Conservation (phyloP, 2,888 invertebrate genomes). For the Chloroclystis v-ata region DNA sequence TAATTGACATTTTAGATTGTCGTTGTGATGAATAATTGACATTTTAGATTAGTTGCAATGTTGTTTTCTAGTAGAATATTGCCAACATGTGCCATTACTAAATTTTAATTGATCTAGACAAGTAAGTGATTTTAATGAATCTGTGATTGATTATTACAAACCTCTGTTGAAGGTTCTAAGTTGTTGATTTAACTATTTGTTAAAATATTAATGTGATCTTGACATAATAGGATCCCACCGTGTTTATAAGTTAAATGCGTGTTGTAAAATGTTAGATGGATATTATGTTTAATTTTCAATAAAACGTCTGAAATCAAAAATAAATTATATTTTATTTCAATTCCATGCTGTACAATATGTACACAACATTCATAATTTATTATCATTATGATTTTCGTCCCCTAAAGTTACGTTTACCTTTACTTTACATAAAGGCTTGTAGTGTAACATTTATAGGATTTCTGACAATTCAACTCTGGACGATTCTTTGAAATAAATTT, state of each 20-base stretch:
- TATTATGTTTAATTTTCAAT: conserved; percentile 35
- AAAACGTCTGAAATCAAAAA: conserved; percentile 60
- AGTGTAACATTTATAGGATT: no score
- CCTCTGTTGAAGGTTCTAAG: conserved; percentile 7
- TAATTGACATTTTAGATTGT: conserved; percentile 19
- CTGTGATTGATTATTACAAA: conserved; percentile 20
- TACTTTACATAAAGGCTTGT: no score
- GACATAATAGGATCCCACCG: no score
- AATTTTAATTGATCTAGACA: conserved; percentile 18
- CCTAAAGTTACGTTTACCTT: no score
- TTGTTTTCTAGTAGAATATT: conserved; percentile 12
- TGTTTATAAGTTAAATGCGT: no score
- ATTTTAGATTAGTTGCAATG: conserved; percentile 5
- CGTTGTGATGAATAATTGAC: background rate
- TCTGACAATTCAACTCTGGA: background rate
- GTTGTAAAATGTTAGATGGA: conserved; percentile 1
- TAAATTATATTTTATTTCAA: conserved; percentile 69
- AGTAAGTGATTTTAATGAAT: conserved; percentile 18
- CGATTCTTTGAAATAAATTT: conserved; percentile 40
- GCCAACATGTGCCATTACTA: conserved; percentile 17
- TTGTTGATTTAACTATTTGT: conserved; percentile 19
- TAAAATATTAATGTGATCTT: conserved; percentile 7
- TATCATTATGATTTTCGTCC: background rate
- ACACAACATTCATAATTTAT: conserved; percentile 47
- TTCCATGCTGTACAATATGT: conserved; percentile 52